Conservation (phyloP, 30 jellyfish, hydroid and myxozoan species). For the Hydractinia symbiolongicarpus region DNA sequence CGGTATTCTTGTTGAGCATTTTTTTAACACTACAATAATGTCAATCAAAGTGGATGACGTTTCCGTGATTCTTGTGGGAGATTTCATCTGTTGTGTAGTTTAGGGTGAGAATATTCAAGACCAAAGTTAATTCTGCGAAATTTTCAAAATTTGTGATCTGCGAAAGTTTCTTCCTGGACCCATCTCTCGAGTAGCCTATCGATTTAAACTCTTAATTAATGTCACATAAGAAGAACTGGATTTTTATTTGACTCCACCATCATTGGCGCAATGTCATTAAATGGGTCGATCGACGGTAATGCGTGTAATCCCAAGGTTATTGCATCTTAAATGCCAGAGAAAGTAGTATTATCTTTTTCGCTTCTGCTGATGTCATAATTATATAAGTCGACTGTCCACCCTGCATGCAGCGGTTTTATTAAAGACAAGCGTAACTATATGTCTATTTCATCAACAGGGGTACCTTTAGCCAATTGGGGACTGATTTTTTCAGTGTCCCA, state of each 20-base stretch:
- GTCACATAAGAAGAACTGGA: too few relatives aligned
- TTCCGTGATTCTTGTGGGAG: constrained; percentile 37
- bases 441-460: not conserved
- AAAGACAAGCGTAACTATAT: not conserved
- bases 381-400: constrained; percentile 1
- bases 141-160: too few relatives aligned
- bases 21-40: constrained; percentile 32
- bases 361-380: not conserved
- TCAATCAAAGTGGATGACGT: constrained; percentile 26
- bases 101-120: too few relatives aligned
- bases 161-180: too few relatives aligned
- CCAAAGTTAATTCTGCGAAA: too few relatives aligned
- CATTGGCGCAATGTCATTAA: constrained; percentile 8
- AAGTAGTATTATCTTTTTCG: not conserved
- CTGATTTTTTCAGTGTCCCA: not conserved
- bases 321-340: not conserved
- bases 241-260: too few relatives aligned
- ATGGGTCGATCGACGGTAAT: constrained; percentile 9
- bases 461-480: not conserved
- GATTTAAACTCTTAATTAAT: too few relatives aligned
- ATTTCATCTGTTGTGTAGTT: constrained; percentile 23
- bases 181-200: too few relatives aligned
- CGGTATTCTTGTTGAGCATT: constrained; percentile 43
- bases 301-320: not conserved
- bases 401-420: constrained; percentile 4